phyloP scores from a whole-genome alignment of 2,797 vertebrate genomes.

The Smutsia temminckii region DNA sequence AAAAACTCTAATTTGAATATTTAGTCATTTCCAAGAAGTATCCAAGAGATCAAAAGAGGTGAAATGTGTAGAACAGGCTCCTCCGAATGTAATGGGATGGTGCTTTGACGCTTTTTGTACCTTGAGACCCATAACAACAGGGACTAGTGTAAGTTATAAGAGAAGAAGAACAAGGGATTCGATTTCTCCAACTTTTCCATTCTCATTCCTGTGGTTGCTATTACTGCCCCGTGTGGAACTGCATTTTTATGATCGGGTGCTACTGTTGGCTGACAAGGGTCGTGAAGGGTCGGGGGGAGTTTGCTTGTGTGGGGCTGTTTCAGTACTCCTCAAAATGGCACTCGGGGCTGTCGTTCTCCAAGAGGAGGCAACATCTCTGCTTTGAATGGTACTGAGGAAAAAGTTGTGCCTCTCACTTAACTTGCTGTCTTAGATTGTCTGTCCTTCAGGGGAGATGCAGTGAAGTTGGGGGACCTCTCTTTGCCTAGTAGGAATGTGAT shows the following conservation, averaged over 20 bases:
- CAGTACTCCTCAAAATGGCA: not conserved
- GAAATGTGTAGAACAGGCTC: not conserved
- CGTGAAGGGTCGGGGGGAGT: not conserved
- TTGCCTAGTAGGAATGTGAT: conserved; percentile 12
- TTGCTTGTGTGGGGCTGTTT: not conserved
- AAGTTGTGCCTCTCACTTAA: not conserved
- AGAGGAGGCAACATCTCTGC: not conserved
- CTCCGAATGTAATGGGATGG: not conserved
- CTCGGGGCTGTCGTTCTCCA: not conserved
- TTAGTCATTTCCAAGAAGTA: not conserved
- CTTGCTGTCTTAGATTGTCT: conserved; percentile 11
- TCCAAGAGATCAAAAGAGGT: conserved; percentile 19
- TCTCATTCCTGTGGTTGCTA: not conserved
- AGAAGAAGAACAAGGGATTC: not conserved
- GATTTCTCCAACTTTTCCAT: not conserved
- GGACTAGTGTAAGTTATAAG: not conserved
- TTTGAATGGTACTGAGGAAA: not conserved
- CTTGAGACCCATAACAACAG: not conserved
- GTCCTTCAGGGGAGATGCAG: not conserved
- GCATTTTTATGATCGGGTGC: not conserved
- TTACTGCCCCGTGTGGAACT: not conserved
- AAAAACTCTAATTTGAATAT: not conserved
- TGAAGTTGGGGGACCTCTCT: not conserved
- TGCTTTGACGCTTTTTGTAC: not conserved
- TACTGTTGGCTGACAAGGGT: not conserved